Evolutionary conservation across 2,888 invertebrate genomes (phyloP), one percentile per base, ranked within the genome.

Genomic region (Meliscaeva auricollis): DNA sequence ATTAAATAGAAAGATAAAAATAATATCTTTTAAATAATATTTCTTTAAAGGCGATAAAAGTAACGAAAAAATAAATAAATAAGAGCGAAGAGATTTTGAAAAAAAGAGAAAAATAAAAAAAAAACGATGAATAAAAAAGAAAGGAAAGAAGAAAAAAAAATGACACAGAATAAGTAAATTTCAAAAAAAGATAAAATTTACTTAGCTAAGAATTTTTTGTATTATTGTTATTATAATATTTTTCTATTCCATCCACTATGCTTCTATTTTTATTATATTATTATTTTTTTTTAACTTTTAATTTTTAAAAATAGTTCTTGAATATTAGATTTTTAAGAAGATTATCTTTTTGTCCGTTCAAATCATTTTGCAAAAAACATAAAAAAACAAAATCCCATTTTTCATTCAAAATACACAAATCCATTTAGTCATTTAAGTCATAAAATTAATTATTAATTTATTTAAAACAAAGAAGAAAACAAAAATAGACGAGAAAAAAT

Each of bases 181-280:
- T 72, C 26, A 52, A 52, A 7, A n/a, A 46, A 64, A 60, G 30
- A 41, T 62, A 35, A 52, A 79, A 69, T 80, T 85, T 80, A 74
- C 80, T 84, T 72, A 77, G 79, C 75, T 87, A 70, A 81, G 80
- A 81, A 81, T 62, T 75, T 78, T 89, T 88, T 89, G 89, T 89
- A 89, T 89, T 89, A 89, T 89, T 89, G 88, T 89, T 89, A 88
- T 89, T 89, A 89, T 87, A 87, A 87, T 81, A 84, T 79, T 84
- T 73, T 87, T 87, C 72, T 79, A 87, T 79, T 87, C 76, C 87
- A 79, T 87, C 77, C 85, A 81, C 41, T 62, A 22, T 26, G 35
- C 66, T 79, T 81, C 77, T 78, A 60, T 74, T 62, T 74, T 60
- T 35, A 62, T 58, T 38, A 74, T n/a, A n/a, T n/a, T n/a, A 85